phyloP scores from a whole-genome alignment of 2,797 vertebrate species.

The Hyperoplus lanceolatus region DNA sequence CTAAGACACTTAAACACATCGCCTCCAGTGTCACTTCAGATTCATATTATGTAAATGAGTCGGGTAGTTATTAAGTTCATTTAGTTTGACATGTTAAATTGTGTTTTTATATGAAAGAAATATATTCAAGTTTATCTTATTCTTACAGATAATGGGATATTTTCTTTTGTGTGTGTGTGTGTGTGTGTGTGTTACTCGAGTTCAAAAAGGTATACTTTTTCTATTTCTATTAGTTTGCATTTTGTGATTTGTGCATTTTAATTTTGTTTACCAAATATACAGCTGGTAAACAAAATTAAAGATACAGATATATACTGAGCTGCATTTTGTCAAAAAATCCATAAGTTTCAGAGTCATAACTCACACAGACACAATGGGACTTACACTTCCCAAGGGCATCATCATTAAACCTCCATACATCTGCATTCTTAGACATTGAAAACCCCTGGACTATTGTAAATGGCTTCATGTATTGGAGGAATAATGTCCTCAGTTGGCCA shows the following conservation, averaged over 20 bases:
- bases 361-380: no score
- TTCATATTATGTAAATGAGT: slow-evolving; percentile 9
- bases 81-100: slow-evolving; percentile 4
- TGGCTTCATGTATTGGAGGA: not conserved
- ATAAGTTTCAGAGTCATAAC: no score
- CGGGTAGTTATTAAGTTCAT: not conserved
- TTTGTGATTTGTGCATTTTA: not conserved
- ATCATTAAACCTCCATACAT: no score
- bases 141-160: not conserved
- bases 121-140: not conserved
- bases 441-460: not conserved
- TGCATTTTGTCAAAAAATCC: no score
- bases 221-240: not conserved
- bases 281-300: no score
- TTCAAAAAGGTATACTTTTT: not conserved
- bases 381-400: no score
- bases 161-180: not conserved
- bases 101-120: not conserved
- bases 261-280: no score
- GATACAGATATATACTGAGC: no score
- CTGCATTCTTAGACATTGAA: not conserved
- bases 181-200: not conserved
- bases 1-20: slow-evolving; percentile 10
- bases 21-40: not conserved
- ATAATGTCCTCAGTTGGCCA: not conserved